Percentiles rank a stretch among this genome's conserved stretches.
These are phyloP conservation scores for Climacteris rufus DNA, from an alignment of 2,113 vertebrate genomes.

Conservation along the genomic window DNA sequence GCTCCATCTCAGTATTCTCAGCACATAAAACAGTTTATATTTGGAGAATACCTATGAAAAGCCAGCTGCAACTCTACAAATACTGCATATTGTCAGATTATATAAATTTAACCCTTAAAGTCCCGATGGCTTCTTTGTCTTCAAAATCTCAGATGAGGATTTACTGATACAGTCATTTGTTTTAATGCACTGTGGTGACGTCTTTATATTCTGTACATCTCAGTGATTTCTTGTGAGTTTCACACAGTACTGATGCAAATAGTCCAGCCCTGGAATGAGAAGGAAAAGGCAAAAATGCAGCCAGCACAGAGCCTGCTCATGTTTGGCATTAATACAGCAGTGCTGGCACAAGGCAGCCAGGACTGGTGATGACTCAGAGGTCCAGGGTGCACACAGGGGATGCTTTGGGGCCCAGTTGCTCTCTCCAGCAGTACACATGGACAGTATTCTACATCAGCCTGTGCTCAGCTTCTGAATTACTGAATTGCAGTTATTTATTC, in stretches of 20 bases:
- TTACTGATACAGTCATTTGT: background rate
- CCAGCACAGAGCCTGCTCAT: background rate
- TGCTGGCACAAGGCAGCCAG: accelerated
- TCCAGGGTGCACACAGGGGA: no score
- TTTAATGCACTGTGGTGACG: background rate
- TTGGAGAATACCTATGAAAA: constrained; percentile 1
- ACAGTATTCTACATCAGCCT: background rate
- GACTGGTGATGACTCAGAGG: background rate
- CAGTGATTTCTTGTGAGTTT: background rate
- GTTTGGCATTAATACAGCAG: background rate
- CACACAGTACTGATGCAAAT: background rate
- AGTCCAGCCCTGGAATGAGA: background rate
- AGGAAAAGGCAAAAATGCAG: background rate
- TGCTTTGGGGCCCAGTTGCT: background rate
- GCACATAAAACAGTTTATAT: background rate
- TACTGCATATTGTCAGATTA: background rate
- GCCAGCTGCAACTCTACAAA: background rate
- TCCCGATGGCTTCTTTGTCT: background rate
- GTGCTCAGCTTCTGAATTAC: background rate
- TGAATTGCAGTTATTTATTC: background rate
- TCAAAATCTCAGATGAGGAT: background rate
- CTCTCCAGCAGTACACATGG: background rate
- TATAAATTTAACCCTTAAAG: background rate
- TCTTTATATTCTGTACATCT: background rate
- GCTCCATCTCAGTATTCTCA: background rate